A percentile compares a stretch with the other conserved stretches of the same genome.
These are phyloP conservation scores for Catostylus mosaicus DNA, from an alignment of 30 jellyfish, hydroid and myxozoan genomes.

Conservation along the genomic window DNA sequence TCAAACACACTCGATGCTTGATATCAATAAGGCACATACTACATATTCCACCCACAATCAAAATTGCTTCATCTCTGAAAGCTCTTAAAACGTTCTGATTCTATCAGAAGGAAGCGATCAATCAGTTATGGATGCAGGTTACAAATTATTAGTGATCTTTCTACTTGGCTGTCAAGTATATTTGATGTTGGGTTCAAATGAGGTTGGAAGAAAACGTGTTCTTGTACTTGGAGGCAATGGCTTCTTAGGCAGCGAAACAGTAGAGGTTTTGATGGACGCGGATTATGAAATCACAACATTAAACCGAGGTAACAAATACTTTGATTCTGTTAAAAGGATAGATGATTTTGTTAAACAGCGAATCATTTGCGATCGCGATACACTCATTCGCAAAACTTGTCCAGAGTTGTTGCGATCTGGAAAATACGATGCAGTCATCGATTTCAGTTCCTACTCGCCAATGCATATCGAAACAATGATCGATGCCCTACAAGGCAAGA, in stretches of 20 bases:
- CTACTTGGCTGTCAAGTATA: neutral
- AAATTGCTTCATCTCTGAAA: neutral
- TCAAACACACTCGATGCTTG: neutral
- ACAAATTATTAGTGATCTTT: neutral
- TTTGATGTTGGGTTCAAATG: neutral
- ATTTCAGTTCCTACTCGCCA: constrained; percentile 83
- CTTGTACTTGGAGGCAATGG: constrained; percentile 97
- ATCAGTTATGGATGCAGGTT: neutral
- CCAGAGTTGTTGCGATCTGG: constrained; percentile 63
- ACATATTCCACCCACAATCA: neutral
- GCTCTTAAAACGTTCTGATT: neutral
- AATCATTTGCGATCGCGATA: constrained; percentile 85
- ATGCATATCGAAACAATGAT: constrained; percentile 84
- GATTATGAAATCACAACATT: constrained; percentile 60
- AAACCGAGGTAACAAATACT: constrained; percentile 88
- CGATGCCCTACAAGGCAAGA: constrained; percentile 75
- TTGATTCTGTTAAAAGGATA: constrained; percentile 58
- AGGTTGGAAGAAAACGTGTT: constrained; percentile 28
- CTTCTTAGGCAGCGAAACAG: constrained; percentile 88
- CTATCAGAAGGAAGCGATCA: neutral
- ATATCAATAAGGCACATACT: neutral
- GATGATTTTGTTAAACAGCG: constrained; percentile 41
- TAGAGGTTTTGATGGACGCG: constrained; percentile 27
- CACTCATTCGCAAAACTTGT: constrained; percentile 74
- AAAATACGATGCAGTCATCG: constrained; percentile 86